Base-by-base conservation (phyloP, 2,113 vertebrate genomes). In the Saguinus midas region DNA sequence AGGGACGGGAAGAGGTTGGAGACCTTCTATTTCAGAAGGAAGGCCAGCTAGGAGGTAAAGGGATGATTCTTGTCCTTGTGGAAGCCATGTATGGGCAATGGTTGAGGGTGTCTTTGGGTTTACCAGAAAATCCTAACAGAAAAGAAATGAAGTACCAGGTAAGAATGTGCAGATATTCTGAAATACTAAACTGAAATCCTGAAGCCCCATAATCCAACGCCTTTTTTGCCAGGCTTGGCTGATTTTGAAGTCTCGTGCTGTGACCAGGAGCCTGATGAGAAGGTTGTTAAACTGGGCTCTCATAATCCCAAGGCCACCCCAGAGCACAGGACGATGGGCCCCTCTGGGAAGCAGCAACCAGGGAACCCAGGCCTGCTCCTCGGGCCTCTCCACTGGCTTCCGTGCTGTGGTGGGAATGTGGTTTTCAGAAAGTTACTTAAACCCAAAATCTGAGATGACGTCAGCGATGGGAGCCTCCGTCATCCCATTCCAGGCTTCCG, bases 51-150 rank as follows among this genome's bases (percentile, higher is more conserved):
- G 23, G 68, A 70, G 70, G 79, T 18, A 8, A 52, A 72, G 12
- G 16, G 48, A n/a, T n/a, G 29, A 45, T 50, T 21, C 50, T 89
- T 83, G 78, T 37, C 68, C 80, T 72, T 50, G 92, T 1, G 61
- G 79, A 78, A 93, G 87, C 57, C 80, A 23, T 13, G 16, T 72
- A 68, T 45, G 35, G 57, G 85, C 90, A 50, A 45, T 1, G n/a
- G 87, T 2, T 64, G 52, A 0, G 9, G 27, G 20, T 40, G 80
- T 83, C 79, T 52, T 52, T 10, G n/a, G 72, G 84, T 90, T 78
- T 75, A 61, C 73, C 94, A 95, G 84, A 97, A 96, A 95, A 96
- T 73, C 81, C 66, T 64, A 76, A 90, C 37, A 79, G 80, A 80
- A 96, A 55, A 90, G 79, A 93, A 79, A 48, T 21, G 48, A 57